Base-by-base conservation (phyloP, 2,113 vertebrate species). In the Nipponia nippon region DNA sequence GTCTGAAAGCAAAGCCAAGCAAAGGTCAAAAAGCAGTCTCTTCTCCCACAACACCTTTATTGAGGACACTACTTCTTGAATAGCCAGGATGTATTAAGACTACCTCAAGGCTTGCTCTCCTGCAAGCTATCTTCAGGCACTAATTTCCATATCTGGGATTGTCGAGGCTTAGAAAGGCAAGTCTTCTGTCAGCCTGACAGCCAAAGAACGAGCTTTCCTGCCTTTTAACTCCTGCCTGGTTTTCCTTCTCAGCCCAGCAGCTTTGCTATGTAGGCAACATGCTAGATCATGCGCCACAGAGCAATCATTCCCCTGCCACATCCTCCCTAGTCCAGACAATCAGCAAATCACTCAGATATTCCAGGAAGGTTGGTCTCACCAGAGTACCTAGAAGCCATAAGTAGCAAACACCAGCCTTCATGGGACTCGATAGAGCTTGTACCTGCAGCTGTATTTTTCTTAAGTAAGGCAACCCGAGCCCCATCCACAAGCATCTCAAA, bases 211-310 rank as follows among this genome's bases (percentile, higher is more conserved):
- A 84, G 34, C 13, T 59, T 94, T 66, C 22, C 13, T 63, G 40
- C 40, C 29, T 71, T 69, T 89, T 62, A 73, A 69, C 19, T 47
- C 40, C 27, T 53, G 27, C 46, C 25, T 53, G 11, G 32, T 40
- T 79, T 56, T 65, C 20, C 26, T 65, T 29, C 59, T 67, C 87
- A 82, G n/a, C 52, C 32, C 66, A 84, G 38, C 55, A 77, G 34
- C 58, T 50, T 42, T 69, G 25, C 52, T 50, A 5, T 1, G 1
- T 2, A 76, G 44, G 29, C 29, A 94, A 23, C 32, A 36, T 7
- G 5, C 32, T 4, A 7, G 12, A 67, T 42, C 36, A 22, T 2
- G 2, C 1, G 1, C 22, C 26, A 77, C 0, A 0, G 34, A 95
- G 29, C 67, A 34, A 49, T 44, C 46, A 11, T 29, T 84, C 9